Percentiles rank a stretch among this genome's conserved stretches.
phyloP scores from a whole-genome alignment of 2,888 invertebrate species.

The Eupelmus urozonus region DNA sequence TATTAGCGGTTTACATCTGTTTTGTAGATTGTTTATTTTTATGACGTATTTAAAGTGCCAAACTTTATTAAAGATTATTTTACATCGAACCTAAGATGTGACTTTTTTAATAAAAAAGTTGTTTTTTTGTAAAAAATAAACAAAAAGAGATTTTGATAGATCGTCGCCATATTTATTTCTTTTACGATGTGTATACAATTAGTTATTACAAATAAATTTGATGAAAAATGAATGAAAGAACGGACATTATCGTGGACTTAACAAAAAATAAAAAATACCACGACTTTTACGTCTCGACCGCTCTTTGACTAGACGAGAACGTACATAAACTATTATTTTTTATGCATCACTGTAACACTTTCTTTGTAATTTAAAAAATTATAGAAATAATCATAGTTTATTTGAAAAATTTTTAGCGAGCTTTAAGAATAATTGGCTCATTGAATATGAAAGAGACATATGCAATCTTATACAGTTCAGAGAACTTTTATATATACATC shows the following conservation, averaged over 20 bases:
- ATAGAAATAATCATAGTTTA: slow-evolving; percentile 8
- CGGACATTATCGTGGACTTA: background rate
- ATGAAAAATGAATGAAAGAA: slow-evolving; percentile 12
- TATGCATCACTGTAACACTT: slow-evolving; percentile 13
- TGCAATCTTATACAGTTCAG: no score
- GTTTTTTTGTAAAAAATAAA: slow-evolving; percentile 5
- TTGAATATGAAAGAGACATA: no score
- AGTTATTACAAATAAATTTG: no score
- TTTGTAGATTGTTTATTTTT: slow-evolving; percentile 7
- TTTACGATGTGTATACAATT: background rate
- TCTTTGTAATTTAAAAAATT: background rate
- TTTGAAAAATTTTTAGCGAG: background rate
- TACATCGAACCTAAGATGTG: background rate
- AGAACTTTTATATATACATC: no score
- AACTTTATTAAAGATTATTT: slow-evolving; percentile 5
- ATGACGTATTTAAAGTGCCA: slow-evolving; percentile 2
- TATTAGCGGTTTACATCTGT: background rate
- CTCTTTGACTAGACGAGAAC: slow-evolving; percentile 38
- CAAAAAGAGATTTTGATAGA: background rate
- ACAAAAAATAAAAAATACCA: background rate
- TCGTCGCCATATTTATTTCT: slow-evolving; percentile 1
- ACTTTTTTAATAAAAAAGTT: background rate
- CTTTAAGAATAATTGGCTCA: slow-evolving; percentile 8
- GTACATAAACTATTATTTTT: slow-evolving; percentile 3
- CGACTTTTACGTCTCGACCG: background rate